These are phyloP conservation scores for Grapholita molesta DNA, from an alignment of 1,140 invertebrate species.

Conservation along the genomic window DNA sequence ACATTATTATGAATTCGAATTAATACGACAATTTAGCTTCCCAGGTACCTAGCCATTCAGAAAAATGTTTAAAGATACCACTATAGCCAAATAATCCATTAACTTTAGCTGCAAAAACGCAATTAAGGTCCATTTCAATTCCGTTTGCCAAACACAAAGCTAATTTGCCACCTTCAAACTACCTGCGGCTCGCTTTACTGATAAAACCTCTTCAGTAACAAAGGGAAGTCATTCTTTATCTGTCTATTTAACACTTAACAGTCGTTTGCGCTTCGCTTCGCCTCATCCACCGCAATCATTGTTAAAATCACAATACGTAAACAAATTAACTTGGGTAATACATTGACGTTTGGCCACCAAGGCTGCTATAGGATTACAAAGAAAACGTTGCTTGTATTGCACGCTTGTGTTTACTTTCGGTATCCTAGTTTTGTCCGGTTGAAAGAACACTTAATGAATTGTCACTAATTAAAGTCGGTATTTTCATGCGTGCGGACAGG, in stretches of 20 bases:
- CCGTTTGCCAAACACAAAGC: not conserved
- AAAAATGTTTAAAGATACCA: not conserved
- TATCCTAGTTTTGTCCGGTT: slow-evolving; percentile 1
- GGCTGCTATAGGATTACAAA: not conserved
- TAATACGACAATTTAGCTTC: too few species aligned
- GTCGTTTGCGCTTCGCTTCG: not conserved
- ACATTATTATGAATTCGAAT: too few species aligned
- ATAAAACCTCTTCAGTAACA: slow-evolving; percentile 6
- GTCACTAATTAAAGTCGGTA: slow-evolving; percentile 13
- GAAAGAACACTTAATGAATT: not conserved
- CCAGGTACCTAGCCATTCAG: too few species aligned
- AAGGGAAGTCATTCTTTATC: slow-evolving; percentile 4
- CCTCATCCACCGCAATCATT: not conserved
- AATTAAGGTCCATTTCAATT: not conserved
- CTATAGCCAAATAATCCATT: not conserved
- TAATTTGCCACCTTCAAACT: slow-evolving; percentile 2
- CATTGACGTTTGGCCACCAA: not conserved
- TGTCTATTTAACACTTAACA: slow-evolving; percentile 12
- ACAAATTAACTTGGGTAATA: not conserved
- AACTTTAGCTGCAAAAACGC: not conserved
- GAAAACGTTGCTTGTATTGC: not conserved
- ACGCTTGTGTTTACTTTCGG: not conserved
- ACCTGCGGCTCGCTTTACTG: not conserved
- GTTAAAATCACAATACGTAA: not conserved
- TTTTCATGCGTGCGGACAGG: slow-evolving; percentile 9